Evolutionary conservation across 2,797 vertebrate species (phyloP).

Genomic region (Pagetopsis macropterus): DNA sequence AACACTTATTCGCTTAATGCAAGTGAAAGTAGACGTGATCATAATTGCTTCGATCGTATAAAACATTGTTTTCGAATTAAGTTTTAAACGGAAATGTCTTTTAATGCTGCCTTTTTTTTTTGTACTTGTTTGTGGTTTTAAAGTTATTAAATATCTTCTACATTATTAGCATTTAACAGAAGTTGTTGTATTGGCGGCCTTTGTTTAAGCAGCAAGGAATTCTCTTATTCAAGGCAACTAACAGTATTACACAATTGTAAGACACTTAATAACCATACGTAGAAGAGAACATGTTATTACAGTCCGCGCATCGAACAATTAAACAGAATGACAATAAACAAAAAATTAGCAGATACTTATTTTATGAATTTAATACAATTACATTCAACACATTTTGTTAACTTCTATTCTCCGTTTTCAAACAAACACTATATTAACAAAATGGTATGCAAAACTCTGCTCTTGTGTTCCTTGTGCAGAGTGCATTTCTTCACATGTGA

Average conservation of each 20-base stretch:
- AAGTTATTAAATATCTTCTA: neutral
- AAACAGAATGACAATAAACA: neutral
- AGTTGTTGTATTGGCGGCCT: neutral
- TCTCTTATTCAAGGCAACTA: neutral
- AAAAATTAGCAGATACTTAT: neutral
- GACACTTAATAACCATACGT: neutral
- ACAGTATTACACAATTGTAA: neutral
- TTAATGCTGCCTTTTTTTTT: neutral
- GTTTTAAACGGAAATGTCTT: neutral
- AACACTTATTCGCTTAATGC: neutral
- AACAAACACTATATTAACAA: neutral
- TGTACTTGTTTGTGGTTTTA: neutral
- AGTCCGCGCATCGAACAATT: neutral
- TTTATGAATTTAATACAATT: neutral
- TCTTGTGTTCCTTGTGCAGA: neutral
- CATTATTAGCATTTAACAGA: neutral
- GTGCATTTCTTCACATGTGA: neutral
- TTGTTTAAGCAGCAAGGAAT: neutral
- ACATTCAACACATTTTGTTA: neutral
- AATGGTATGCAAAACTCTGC: neutral
- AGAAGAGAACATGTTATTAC: neutral
- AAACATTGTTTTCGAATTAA: neutral
- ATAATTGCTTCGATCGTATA: neutral
- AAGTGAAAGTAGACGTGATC: constrained; percentile 1
- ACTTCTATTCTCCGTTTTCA: neutral